phyloP scores from a whole-genome alignment of 35 echinoderm and acorn worm genomes.

The Apostichopus californicus region DNA sequence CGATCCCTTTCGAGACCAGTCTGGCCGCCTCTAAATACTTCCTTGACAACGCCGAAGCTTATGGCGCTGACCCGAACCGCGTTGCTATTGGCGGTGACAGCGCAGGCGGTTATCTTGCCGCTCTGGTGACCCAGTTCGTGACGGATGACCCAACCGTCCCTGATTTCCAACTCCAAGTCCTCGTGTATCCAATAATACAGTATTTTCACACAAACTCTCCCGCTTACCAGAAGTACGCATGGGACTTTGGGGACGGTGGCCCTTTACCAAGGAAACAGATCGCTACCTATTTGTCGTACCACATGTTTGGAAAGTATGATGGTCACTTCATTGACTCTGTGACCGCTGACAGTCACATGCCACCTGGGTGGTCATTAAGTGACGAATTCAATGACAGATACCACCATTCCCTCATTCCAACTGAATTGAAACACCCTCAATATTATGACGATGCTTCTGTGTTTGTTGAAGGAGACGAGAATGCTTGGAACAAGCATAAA shows the following conservation, averaged over 20 bases:
- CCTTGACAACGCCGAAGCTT: constrained; percentile 66
- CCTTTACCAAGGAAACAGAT: constrained; percentile 49
- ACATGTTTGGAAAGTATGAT: constrained; percentile 52
- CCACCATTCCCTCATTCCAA: constrained; percentile 55
- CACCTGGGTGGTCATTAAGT: constrained; percentile 12
- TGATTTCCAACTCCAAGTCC: constrained; percentile 41
- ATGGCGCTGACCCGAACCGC: constrained; percentile 64
- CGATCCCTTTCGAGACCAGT: constrained; percentile 59
- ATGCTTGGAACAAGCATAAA: constrained; percentile 50
- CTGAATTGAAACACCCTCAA: constrained; percentile 14
- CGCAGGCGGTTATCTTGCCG: constrained; percentile 75
- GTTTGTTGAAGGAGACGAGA: not conserved
- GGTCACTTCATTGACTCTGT: constrained; percentile 15
- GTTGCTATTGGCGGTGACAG: constrained; percentile 87
- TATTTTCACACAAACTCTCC: constrained; percentile 43
- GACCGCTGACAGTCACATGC: constrained; percentile 44
- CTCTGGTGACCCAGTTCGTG: constrained; percentile 62
- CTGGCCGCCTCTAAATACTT: constrained; percentile 77
- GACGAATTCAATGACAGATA: constrained; percentile 13
- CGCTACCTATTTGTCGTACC: constrained; percentile 1
- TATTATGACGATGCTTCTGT: not conserved
- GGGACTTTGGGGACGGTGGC: constrained; percentile 44
- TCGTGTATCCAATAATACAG: constrained; percentile 48
- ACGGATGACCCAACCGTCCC: constrained; percentile 63
- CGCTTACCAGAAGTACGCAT: constrained; percentile 63